These are phyloP conservation scores for Buceros bicornis DNA, from an alignment of 2,797 vertebrate genomes.

Conservation along the genomic window DNA sequence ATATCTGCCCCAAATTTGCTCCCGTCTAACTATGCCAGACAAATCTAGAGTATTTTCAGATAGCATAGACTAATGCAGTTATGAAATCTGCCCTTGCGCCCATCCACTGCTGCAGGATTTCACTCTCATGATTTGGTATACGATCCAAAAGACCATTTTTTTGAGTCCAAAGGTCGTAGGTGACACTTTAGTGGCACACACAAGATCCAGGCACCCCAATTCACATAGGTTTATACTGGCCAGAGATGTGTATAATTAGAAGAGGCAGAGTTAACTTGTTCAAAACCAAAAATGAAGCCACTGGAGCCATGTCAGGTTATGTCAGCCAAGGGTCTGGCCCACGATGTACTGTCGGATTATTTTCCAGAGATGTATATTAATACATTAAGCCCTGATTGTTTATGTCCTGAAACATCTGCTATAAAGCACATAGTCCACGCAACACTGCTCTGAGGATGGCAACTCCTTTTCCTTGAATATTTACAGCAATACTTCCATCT, in stretches of 20 bases:
- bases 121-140: background rate
- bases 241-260: background rate
- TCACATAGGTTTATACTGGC: background rate
- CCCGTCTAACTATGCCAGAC: background rate
- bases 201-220: background rate
- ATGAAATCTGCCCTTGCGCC: background rate
- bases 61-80: background rate
- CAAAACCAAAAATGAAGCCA: constrained; percentile 23
- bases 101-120: background rate
- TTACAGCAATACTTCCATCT: background rate
- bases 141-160: background rate
- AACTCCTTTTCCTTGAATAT: background rate
- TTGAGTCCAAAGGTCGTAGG: background rate
- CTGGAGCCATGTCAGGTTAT: background rate
- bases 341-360: background rate
- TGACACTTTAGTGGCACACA: background rate
- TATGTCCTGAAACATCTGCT: constrained; percentile 2
- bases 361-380: background rate
- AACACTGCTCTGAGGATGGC: background rate
- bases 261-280: background rate
- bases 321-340: background rate
- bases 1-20: background rate
- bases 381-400: constrained; percentile 7
- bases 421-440: background rate
- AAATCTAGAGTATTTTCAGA: background rate